Conservation (phyloP, 2,888 invertebrate species). For the Tiphia femorata region DNA sequence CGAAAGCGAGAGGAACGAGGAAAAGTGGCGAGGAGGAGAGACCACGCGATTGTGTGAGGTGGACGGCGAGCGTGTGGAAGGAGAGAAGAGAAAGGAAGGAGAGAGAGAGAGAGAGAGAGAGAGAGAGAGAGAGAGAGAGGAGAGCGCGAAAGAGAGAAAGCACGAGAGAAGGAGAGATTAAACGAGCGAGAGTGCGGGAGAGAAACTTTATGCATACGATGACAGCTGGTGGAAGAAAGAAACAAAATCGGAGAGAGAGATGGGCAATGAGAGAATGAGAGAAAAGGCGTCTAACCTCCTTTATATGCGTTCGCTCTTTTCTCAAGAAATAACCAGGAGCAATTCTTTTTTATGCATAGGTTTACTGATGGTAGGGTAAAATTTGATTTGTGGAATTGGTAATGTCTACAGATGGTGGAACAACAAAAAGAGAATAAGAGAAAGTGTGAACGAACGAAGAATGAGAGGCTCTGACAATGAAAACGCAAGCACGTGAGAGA, state of each 20-base stretch:
- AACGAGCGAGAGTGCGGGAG: conserved; percentile 11
- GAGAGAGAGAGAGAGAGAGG: conserved; percentile 12
- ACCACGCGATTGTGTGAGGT: no score
- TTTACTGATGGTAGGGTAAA: no score
- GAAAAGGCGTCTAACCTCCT: no score
- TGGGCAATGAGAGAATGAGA: no score
- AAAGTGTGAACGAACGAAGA: no score
- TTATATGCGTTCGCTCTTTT: no score
- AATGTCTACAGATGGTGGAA: no score
- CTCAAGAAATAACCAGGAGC: no score
- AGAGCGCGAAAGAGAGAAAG: conserved; percentile 13
- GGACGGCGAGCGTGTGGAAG: conserved; percentile 7
- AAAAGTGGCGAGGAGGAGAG: background rate
- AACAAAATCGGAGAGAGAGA: conserved; percentile 3
- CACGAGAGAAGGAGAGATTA: background rate
- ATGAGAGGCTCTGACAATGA: no score
- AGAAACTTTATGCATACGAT: conserved; percentile 26
- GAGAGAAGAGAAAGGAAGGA: background rate
- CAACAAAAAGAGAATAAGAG: conserved; percentile 14
- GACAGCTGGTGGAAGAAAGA: conserved; percentile 14
- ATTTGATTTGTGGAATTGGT: no score
- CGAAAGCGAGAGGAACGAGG: conserved; percentile 3
- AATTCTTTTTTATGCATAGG: no score
- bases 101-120: conserved; percentile 7
- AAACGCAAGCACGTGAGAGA: conserved; percentile 9